These are phyloP conservation scores for Hyposmocoma kahamanoa DNA, from an alignment of 1,140 invertebrate species.

Conservation along the genomic window DNA sequence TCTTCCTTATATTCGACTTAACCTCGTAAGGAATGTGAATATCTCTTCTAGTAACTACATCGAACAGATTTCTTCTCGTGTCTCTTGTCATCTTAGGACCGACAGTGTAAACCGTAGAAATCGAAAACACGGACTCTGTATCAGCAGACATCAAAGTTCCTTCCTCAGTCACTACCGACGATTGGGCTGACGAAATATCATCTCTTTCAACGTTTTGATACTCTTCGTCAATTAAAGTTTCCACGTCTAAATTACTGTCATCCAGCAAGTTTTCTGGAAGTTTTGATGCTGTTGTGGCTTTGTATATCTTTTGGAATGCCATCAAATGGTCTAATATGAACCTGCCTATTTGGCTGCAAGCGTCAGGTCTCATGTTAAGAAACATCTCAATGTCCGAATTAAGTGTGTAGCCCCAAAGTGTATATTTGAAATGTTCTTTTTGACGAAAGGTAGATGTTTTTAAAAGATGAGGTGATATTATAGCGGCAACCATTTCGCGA, in stretches of 20 bases:
- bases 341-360: conserved; percentile 73
- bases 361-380: conserved; percentile 74
- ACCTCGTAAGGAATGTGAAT: conserved; percentile 61
- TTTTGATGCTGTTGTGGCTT: conserved; percentile 36
- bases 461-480: conserved; percentile 65
- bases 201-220: conserved; percentile 62
- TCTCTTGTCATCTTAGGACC: conserved; percentile 52
- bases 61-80: conserved; percentile 57
- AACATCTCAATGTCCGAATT: conserved; percentile 74
- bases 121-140: conserved; percentile 55
- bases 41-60: conserved; percentile 61
- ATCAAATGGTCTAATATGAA: conserved; percentile 73
- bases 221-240: conserved; percentile 62
- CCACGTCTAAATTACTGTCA: conserved; percentile 53
- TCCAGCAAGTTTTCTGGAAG: conserved; percentile 49
- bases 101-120: conserved; percentile 51
- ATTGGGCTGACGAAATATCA: conserved; percentile 51
- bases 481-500: conserved; percentile 69
- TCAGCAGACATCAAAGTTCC: conserved; percentile 51
- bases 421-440: conserved; percentile 71
- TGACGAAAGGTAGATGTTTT: conserved; percentile 65
- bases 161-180: conserved; percentile 53
- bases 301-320: conserved; percentile 69
- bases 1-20: conserved; percentile 63
- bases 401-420: conserved; percentile 75